Percentiles rank a stretch among this genome's conserved stretches.
Conservation (phyloP, 2,797 vertebrate genomes). For the Leptoclinus maculatus region DNA sequence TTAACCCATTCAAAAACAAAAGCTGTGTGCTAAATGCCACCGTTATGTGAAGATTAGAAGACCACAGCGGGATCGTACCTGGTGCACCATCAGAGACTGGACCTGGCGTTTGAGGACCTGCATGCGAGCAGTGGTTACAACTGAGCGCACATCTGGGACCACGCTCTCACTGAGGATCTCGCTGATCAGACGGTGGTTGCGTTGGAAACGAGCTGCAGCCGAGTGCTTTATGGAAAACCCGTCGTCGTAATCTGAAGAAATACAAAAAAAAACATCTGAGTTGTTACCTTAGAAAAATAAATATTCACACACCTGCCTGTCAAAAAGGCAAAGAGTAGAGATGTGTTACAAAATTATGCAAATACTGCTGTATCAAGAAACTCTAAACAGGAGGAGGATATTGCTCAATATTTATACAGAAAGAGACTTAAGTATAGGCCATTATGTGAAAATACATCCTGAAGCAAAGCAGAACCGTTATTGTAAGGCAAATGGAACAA, state of each 20-base stretch:
- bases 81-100: constrained; percentile 98
- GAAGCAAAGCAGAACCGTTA: constrained; percentile 1
- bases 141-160: constrained; percentile 95
- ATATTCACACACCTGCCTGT: constrained; percentile 12
- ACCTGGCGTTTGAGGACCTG: constrained; percentile 98
- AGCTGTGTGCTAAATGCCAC: not conserved
- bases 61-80: constrained; percentile 84
- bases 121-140: constrained; percentile 98
- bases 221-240: constrained; percentile 98
- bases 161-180: constrained; percentile 98
- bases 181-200: constrained; percentile 98
- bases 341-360: constrained; percentile 27
- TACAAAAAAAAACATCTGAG: constrained; percentile 32
- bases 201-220: constrained; percentile 95
- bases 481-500: constrained; percentile 51
- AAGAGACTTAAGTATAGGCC: constrained; percentile 37
- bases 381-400: constrained; percentile 41
- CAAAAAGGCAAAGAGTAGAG: not conserved
- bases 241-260: constrained; percentile 92
- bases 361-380: constrained; percentile 20
- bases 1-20: constrained; percentile 8
- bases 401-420: constrained; percentile 58
- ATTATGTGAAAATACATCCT: constrained; percentile 32
- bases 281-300: not conserved
- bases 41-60: not conserved